phyloP scores from a whole-genome alignment of 2,888 invertebrate genomes.

The Drosophila antonietae region DNA sequence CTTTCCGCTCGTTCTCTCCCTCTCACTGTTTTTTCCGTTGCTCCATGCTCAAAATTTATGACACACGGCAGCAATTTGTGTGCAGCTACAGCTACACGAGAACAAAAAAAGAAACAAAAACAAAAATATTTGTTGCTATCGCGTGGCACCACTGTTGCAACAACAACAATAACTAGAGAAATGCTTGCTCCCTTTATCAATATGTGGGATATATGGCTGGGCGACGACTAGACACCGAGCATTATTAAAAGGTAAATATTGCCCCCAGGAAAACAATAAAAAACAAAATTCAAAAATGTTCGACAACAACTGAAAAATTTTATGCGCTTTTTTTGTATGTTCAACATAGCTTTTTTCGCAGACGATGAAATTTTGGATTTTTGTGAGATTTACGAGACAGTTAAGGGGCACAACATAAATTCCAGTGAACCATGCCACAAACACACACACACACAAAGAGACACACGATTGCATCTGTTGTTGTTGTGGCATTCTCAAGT shows the following conservation, averaged over 20 bases:
- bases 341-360: slow-evolving; percentile 41
- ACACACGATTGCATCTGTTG: slow-evolving; percentile 30
- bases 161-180: slow-evolving; percentile 4
- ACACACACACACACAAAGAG: slow-evolving; percentile 17
- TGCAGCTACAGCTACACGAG: slow-evolving; percentile 31
- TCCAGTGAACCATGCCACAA: slow-evolving; percentile 58
- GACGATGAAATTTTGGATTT: slow-evolving; percentile 49
- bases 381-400: slow-evolving; percentile 75
- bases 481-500: slow-evolving; percentile 68
- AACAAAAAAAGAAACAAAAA: neutral
- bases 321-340: slow-evolving; percentile 60
- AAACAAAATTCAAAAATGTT: slow-evolving; percentile 61
- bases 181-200: slow-evolving; percentile 12
- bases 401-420: slow-evolving; percentile 71
- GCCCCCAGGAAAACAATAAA: slow-evolving; percentile 61
- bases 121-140: slow-evolving; percentile 47
- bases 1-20: neutral
- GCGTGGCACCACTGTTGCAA: slow-evolving; percentile 44
- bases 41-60: slow-evolving; percentile 64
- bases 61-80: slow-evolving; percentile 67
- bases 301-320: slow-evolving; percentile 69
- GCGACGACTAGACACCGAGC: slow-evolving; percentile 62
- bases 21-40: neutral
- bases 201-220: slow-evolving; percentile 32
- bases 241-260: slow-evolving; percentile 79